These are phyloP conservation scores for Pangasius sanitwongsei DNA, from an alignment of 2,797 vertebrate species.

Conservation along the genomic window DNA sequence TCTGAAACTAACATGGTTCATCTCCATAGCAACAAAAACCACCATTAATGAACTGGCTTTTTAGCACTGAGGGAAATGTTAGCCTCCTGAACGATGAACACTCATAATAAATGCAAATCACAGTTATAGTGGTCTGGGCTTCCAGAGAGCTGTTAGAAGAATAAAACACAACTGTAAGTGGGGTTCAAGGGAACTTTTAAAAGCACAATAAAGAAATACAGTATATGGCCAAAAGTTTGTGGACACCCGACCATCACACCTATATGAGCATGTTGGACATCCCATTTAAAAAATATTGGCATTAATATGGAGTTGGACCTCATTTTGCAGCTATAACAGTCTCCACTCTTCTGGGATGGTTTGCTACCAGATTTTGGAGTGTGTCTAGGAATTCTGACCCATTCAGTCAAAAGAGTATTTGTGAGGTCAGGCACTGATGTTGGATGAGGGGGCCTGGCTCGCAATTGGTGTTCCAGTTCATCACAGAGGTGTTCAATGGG, in stretches of 20 bases:
- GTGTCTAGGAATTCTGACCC: not conserved
- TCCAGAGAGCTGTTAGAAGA: not conserved
- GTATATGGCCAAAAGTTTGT: not conserved
- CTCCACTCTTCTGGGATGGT: not conserved
- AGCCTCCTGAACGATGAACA: not conserved
- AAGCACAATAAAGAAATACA: not conserved
- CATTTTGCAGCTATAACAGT: not conserved
- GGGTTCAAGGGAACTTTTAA: not conserved
- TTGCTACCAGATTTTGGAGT: not conserved
- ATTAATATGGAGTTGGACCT: not conserved
- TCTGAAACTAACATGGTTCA: conserved; percentile 22
- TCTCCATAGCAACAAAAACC: conserved; percentile 42
- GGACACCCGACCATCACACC: not conserved
- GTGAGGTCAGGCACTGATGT: not conserved
- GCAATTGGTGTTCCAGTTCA: not conserved
- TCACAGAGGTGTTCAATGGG: too few species aligned
- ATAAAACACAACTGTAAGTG: conserved; percentile 2
- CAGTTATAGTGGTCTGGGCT: not conserved
- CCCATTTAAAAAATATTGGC: not conserved
- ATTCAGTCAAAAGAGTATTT: not conserved
- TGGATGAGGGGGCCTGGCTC: not conserved
- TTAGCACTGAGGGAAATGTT: not conserved
- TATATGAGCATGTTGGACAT: not conserved
- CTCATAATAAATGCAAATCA: not conserved
- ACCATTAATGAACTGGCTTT: conserved; percentile 22